Evolutionary conservation across 2,113 vertebrate species (phyloP), one percentile per base, ranked within the genome.

Genomic region (Ctenodactylus gundi): DNA sequence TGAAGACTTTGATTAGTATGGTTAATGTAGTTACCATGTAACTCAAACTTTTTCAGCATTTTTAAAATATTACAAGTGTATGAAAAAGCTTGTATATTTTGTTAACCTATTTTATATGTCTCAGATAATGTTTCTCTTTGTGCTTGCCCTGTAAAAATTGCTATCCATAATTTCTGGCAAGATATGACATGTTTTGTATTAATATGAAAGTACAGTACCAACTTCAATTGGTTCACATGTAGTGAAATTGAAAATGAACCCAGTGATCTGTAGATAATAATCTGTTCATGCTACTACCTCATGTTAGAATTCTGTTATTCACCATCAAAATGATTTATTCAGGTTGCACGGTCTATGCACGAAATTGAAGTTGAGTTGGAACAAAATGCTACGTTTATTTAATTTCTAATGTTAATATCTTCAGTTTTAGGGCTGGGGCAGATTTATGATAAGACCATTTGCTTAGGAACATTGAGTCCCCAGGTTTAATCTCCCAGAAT

Each of bases 191-290:
- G 5, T 67, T 86, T 85, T 93, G 67, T 57, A 29, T 81, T 85
- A 49, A 41, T 70, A 36, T 80, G 67, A 93, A 94, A 92, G 78
- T 72, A n/a, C 14, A 72, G 12, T 73, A n/a, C 77, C 7, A 85
- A 90, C 92, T 92, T 93, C 14, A 91, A 65, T 51, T 68, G 58
- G 85, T 21, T 3, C 18, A 83, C 83, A 92, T 68, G 85, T 85
- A 46, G 83, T 88, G 1, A 86, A 88, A 85, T 77, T 68, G 27
- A 91, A 93, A 58, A 39, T 73, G 55, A 85, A 92, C 58, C 13
- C 14, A 65, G 1, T 41, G 27, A 34, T 51, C 29, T 64, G 17
- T 0, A 87, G 10, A 13, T 46, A 57, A 8, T 83, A 51, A 67
- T 89, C 67, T 8, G 31, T 83, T 93, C 7, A 89, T 91, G 21